Base-by-base conservation (phyloP, 2,113 vertebrate species). In the Egretta garzetta region DNA sequence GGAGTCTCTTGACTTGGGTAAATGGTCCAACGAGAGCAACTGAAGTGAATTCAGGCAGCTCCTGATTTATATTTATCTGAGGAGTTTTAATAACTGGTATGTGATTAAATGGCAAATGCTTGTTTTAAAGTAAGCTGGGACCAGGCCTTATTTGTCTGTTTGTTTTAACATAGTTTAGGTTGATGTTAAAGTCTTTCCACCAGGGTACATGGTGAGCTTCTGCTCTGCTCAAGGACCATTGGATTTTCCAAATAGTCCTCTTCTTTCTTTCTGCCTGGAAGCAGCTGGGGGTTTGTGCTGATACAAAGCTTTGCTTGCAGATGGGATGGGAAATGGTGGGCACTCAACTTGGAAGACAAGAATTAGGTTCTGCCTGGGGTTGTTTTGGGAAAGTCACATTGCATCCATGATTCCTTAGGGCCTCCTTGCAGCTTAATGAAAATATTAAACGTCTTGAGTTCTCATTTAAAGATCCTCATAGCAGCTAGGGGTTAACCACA, bases 391-490 rank as follows among this genome's bases (percentile, higher is more conserved):
- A 80, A 63, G 60, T 35, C 23, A 21, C 4, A 1, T 68, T 43
- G 35, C 6, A 47, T 8, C 52, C 62, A 26, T 0, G 1, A 14
- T 28, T 9, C 20, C 10, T 58, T 49, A 30, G 19, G 49, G 37
- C 21, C 41, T 75, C 32, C 33, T 81, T 90, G n/a, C 8, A n/a
- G 7, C 37, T 35, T 55, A 59, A 63, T 35, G 14, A 58, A 53
- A 58, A 43, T 23, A 43, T 23, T 12, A 15, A 82, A 10, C 3
- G 8, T 33, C 9, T 39, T 59, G 17, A 68, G 35, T 67, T 53
- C 12, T 7, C 50, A 58, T 24, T 84, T 45, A 52, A 56, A 63
- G 24, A 47, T 63, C 20, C 23, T 74, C 33, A n/a, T 6, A 59
- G 30, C 23, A 83, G 27, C 19, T 59, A 19, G 10, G 15, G 10